phyloP scores from a whole-genome alignment of 2,888 invertebrate genomes.

The Lucinisca nassula region DNA sequence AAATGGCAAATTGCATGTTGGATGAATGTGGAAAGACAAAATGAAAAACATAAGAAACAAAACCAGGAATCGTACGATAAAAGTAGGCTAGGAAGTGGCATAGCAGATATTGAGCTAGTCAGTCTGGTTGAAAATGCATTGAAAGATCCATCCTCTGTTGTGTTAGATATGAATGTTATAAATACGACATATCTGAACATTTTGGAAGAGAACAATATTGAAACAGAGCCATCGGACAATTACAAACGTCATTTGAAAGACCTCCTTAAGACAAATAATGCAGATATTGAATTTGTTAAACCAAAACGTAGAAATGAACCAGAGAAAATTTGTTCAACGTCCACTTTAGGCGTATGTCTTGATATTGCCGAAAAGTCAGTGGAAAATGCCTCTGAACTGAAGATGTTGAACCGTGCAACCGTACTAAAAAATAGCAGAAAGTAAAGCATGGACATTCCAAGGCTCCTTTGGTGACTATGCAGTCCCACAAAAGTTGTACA shows the following conservation, averaged over 20 bases:
- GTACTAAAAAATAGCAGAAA: neutral
- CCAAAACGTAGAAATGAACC: neutral
- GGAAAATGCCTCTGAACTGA: neutral
- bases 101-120: neutral
- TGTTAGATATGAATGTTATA: neutral
- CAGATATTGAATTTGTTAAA: neutral
- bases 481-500: neutral
- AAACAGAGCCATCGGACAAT: neutral
- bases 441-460: slow-evolving; percentile 1
- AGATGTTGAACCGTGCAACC: neutral
- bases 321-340: neutral
- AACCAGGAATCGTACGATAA: neutral
- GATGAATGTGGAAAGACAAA: neutral
- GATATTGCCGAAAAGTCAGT: neutral
- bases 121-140: neutral
- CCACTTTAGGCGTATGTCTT: neutral
- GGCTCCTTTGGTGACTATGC: neutral
- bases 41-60: neutral
- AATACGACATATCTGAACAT: slow-evolving; percentile 9
- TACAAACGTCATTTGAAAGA: neutral
- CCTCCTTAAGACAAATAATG: neutral
- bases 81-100: neutral
- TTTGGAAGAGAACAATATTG: neutral
- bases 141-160: neutral
- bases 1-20: neutral